phyloP scores from a whole-genome alignment of 2,888 invertebrate species.

The Platypus cylindrus region DNA sequence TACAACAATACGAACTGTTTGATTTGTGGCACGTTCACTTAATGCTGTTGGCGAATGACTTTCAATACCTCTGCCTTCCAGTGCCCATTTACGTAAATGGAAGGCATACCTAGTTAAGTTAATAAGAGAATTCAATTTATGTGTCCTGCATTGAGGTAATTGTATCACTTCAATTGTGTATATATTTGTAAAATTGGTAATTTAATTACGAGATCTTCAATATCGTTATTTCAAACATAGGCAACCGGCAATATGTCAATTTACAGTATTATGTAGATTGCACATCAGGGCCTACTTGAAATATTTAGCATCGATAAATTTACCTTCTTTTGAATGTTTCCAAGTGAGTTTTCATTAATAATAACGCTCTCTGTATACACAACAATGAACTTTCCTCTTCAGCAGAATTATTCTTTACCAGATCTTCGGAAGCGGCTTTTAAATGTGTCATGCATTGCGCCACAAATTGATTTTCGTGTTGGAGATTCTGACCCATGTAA shows the following conservation, averaged over 20 bases:
- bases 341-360: conserved; percentile 81
- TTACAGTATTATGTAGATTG: too few species aligned
- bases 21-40: conserved; percentile 45
- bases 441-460: conserved; percentile 88
- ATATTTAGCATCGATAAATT: conserved; percentile 8
- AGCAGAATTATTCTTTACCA: conserved; percentile 34
- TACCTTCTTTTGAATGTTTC: conserved; percentile 78
- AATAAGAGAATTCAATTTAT: neutral
- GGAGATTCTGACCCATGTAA: conserved; percentile 84
- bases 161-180: too few species aligned
- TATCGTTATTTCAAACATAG: too few species aligned
- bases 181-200: too few species aligned
- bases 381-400: conserved; percentile 69
- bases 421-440: conserved; percentile 66
- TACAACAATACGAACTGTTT: conserved; percentile 63
- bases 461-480: conserved; percentile 86
- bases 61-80: conserved; percentile 67
- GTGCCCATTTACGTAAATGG: conserved; percentile 77
- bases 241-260: too few species aligned
- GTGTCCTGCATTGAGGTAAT: too few species aligned
- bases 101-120: conserved; percentile 57
- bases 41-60: conserved; percentile 62
- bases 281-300: too few species aligned
- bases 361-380: conserved; percentile 79
- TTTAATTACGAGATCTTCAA: too few species aligned